These are phyloP conservation scores for Semnopithecus entellus DNA, from an alignment of 2,113 vertebrate species.

Conservation along the genomic window DNA sequence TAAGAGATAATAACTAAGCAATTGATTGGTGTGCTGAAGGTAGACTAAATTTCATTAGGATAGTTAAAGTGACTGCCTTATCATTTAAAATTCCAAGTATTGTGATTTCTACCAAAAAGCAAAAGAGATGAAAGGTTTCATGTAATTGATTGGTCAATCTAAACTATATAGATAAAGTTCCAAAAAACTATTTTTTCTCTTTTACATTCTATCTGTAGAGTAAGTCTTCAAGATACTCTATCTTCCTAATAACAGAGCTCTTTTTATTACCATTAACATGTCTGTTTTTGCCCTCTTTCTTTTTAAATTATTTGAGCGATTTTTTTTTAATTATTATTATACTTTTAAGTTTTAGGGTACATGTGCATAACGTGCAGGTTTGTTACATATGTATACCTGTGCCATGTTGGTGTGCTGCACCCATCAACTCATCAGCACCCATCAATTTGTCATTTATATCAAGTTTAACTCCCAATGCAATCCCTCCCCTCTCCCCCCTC, in stretches of 20 bases:
- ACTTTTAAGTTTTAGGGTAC: too few species aligned
- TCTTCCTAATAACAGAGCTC: not conserved
- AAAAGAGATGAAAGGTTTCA: not conserved
- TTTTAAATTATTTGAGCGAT: slow-evolving; percentile 8
- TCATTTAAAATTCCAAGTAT: not conserved
- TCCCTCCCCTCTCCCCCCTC: too few species aligned
- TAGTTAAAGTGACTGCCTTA: not conserved
- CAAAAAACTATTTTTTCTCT: not conserved
- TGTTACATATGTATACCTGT: too few species aligned
- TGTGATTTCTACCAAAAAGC: not conserved
- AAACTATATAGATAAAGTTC: not conserved
- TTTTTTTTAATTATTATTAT: not conserved
- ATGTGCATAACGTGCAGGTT: too few species aligned
- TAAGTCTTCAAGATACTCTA: not conserved
- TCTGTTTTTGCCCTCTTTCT: not conserved
- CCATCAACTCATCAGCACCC: too few species aligned
- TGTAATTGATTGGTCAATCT: not conserved
- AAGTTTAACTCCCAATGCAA: too few species aligned
- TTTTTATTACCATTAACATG: not conserved
- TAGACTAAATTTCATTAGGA: not conserved
- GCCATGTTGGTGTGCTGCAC: too few species aligned
- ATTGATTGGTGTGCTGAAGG: not conserved
- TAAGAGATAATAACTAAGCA: not conserved
- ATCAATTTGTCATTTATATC: too few species aligned
- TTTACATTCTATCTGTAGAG: not conserved